Percentiles rank a stretch among this genome's conserved stretches.
These are phyloP conservation scores for Peribatodes rhomboidaria DNA, from an alignment of 2,888 invertebrate genomes.

Conservation along the genomic window DNA sequence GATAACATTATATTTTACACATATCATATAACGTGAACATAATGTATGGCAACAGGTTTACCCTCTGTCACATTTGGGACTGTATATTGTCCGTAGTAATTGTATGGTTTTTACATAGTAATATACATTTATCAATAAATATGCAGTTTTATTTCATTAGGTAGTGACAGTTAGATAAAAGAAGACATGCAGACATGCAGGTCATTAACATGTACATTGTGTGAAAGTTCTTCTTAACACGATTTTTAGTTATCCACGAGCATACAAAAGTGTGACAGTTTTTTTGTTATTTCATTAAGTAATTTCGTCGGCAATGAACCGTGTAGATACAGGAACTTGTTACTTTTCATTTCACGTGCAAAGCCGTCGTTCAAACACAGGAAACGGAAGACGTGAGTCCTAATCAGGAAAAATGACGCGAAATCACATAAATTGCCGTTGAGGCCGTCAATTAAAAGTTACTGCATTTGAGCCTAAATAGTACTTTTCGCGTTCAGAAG, in stretches of 20 bases:
- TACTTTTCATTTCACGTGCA: constrained; percentile 32
- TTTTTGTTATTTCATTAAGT: background rate
- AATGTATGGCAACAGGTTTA: too few relatives aligned
- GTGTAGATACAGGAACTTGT: constrained; percentile 10
- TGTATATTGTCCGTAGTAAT: too few relatives aligned
- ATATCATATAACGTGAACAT: too few relatives aligned
- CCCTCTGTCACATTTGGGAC: too few relatives aligned
- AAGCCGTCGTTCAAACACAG: constrained; percentile 28
- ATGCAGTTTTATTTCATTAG: too few relatives aligned
- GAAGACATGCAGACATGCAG: too few relatives aligned
- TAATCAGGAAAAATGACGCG: constrained; percentile 40
- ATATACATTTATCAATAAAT: too few relatives aligned
- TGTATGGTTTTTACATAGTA: too few relatives aligned
- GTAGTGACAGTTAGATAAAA: too few relatives aligned
- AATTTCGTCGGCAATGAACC: constrained; percentile 9
- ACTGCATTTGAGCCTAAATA: background rate
- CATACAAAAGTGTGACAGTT: background rate
- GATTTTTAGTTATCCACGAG: background rate
- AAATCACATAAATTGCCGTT: constrained; percentile 5
- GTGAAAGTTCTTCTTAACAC: background rate
- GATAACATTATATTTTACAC: too few relatives aligned
- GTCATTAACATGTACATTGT: background rate
- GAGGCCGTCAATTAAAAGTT: constrained; percentile 8
- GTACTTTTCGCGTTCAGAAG: background rate
- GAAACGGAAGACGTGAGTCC: constrained; percentile 45